Evolutionary conservation across 1,140 invertebrate genomes (phyloP).

Genomic region (Melipona quadrifasciata): DNA sequence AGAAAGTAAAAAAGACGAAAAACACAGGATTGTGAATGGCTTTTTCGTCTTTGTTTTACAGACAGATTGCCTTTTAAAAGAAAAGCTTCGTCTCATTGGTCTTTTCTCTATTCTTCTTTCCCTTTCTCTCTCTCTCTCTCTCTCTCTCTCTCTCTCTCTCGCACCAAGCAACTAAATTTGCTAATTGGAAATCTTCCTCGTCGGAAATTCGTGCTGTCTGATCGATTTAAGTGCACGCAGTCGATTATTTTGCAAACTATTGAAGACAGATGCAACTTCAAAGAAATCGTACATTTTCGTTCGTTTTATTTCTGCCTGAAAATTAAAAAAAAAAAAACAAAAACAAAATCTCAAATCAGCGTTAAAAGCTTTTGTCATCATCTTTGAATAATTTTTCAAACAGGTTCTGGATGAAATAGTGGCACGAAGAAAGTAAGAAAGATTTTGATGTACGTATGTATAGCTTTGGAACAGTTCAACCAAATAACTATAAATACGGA

Average conservation of each 20-base stretch:
- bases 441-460: not conserved
- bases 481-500: not conserved
- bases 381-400: not conserved
- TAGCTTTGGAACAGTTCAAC: not conserved
- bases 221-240: not conserved
- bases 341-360: too few species aligned
- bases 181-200: slow-evolving; percentile 3
- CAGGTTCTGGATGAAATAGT: not conserved
- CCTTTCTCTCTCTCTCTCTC: not conserved
- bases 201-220: slow-evolving; percentile 1
- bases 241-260: not conserved
- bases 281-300: not conserved
- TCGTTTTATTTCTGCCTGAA: not conserved
- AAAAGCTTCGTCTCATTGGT: not conserved
- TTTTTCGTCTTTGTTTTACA: slow-evolving; percentile 33
- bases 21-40: slow-evolving; percentile 20
- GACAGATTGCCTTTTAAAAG: slow-evolving; percentile 17
- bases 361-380: not conserved
- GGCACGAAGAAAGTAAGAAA: not conserved
- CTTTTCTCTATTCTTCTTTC: not conserved
- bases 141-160: not conserved
- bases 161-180: not conserved
- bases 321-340: not conserved
- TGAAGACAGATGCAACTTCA: not conserved
- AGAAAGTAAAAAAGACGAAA: not conserved